phyloP scores from a whole-genome alignment of 2,888 invertebrate genomes.

The Cybosia mesomella region DNA sequence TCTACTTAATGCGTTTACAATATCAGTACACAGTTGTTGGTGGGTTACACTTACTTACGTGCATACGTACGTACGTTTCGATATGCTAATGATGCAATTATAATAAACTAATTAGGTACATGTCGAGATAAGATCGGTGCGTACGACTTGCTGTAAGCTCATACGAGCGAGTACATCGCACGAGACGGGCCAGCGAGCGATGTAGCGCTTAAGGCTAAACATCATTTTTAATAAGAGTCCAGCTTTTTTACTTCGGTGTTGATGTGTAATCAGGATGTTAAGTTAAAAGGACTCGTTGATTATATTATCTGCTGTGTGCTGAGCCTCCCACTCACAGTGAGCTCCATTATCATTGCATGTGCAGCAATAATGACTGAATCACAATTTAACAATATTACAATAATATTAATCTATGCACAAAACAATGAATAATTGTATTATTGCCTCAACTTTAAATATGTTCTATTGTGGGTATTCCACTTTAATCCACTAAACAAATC shows the following conservation, averaged over 20 bases:
- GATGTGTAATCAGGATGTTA: not conserved
- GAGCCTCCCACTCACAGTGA: too few relatives aligned
- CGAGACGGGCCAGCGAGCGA: not conserved
- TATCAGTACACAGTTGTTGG: not conserved
- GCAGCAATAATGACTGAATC: too few relatives aligned
- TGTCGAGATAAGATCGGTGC: not conserved
- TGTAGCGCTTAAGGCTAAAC: not conserved
- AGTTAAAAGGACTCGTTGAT: too few relatives aligned
- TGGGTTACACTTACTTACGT: not conserved
- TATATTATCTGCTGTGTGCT: too few relatives aligned
- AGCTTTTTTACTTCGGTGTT: not conserved
- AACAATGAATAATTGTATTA: too few relatives aligned
- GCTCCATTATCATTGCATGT: too few relatives aligned
- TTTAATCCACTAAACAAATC: too few relatives aligned
- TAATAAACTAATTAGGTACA: constrained; percentile 12
- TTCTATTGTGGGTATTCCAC: too few relatives aligned
- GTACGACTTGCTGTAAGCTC: not conserved
- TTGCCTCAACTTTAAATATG: too few relatives aligned
- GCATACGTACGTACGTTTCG: not conserved
- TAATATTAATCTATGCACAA: too few relatives aligned
- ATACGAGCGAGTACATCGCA: not conserved
- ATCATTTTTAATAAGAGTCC: not conserved
- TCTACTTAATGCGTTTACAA: not conserved
- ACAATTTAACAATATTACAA: too few relatives aligned
- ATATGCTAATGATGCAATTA: constrained; percentile 18